Conservation (phyloP, 2,113 vertebrate genomes). For the Panthera uncia region DNA sequence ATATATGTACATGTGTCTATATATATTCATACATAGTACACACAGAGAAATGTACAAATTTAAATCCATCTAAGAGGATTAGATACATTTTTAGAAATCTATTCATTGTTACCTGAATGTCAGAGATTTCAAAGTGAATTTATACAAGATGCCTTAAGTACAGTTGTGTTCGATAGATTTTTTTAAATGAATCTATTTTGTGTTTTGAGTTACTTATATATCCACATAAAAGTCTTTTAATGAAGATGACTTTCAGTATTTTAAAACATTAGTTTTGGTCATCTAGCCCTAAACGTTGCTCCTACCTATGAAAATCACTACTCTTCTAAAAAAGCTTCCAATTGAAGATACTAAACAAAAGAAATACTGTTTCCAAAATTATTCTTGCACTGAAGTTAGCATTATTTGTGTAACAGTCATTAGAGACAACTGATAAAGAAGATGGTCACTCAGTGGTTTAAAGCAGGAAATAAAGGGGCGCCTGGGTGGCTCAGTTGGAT, state of each 20-base stretch:
- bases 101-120: neutral
- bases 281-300: neutral
- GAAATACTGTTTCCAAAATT: conserved; percentile 1
- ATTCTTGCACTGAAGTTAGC: conserved; percentile 35
- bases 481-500: too few relatives aligned
- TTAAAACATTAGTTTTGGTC: neutral
- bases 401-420: conserved; percentile 29
- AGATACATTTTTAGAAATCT: neutral
- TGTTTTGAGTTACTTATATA: neutral
- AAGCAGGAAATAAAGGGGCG: neutral
- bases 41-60: neutral
- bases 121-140: conserved; percentile 4
- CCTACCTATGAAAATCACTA: neutral
- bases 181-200: neutral
- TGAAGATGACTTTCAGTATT: conserved; percentile 13
- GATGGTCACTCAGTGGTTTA: neutral
- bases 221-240: neutral
- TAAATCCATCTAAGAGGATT: neutral
- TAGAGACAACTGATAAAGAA: conserved; percentile 26
- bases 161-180: neutral
- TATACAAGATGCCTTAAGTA: neutral
- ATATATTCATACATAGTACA: neutral
- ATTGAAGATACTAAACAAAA: conserved; percentile 27
- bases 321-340: conserved; percentile 14
- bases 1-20: neutral